phyloP scores from a whole-genome alignment of 2,113 vertebrate species.

The Lamprotornis superbus region DNA sequence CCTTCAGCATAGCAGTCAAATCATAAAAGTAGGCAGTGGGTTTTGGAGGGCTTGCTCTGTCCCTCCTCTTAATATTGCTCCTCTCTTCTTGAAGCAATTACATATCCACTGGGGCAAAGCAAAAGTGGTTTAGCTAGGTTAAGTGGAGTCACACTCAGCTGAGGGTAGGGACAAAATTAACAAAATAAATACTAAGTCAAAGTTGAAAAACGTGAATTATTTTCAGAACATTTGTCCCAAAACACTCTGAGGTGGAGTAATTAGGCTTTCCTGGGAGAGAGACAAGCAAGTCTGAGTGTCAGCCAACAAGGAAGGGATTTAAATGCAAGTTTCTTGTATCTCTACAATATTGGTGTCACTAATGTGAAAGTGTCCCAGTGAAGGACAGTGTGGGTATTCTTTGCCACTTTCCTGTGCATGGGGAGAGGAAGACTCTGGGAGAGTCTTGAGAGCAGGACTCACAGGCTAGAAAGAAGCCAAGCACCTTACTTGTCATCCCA shows the following conservation, averaged over 20 bases:
- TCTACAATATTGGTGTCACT: background rate
- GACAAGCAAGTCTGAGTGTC: background rate
- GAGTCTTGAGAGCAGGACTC: rapidly evolving
- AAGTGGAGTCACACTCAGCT: background rate
- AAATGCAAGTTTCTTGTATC: background rate
- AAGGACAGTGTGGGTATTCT: background rate
- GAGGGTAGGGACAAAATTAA: background rate
- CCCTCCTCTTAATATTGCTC: background rate
- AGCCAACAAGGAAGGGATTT: background rate
- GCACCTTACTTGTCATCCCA: background rate
- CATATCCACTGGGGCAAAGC: background rate
- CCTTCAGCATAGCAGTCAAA: background rate
- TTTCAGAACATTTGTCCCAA: background rate
- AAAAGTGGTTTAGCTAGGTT: background rate
- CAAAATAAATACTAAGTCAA: background rate
- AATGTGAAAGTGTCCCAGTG: background rate
- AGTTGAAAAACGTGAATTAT: background rate
- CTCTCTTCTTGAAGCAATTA: background rate
- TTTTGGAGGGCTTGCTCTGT: background rate
- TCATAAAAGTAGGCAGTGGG: background rate
- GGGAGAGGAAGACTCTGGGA: background rate
- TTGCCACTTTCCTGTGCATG: rapidly evolving
- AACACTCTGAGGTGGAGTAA: background rate
- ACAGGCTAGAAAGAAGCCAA: background rate
- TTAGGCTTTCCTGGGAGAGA: background rate